Evolutionary conservation across 2,888 invertebrate species (phyloP).

Genomic region (Bugula neritina): DNA sequence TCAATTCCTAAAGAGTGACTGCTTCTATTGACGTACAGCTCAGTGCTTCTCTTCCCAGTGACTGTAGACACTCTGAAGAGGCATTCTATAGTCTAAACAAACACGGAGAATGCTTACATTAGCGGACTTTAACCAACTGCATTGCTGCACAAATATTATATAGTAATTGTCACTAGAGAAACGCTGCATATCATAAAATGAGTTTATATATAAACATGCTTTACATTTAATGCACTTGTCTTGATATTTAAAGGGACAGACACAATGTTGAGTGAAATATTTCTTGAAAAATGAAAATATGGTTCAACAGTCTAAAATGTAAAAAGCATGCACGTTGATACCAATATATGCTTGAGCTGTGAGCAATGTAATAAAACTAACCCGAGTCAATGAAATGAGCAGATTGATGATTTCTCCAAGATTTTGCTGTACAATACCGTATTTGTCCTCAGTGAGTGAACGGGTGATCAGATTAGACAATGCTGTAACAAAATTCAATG

Average conservation of each 20-base stretch:
- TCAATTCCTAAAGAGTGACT: background rate
- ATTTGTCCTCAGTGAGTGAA: slow-evolving; percentile 10
- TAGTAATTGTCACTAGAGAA: too few species aligned
- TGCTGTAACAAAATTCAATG: background rate
- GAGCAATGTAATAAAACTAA: too few species aligned
- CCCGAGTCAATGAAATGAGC: background rate
- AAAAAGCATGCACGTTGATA: too few species aligned
- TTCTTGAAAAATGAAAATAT: too few species aligned
- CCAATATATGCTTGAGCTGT: too few species aligned
- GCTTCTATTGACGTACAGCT: background rate
- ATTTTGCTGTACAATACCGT: slow-evolving; percentile 20
- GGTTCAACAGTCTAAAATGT: too few species aligned
- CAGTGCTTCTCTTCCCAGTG: background rate
- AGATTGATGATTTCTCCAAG: background rate
- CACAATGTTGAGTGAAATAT: too few species aligned
- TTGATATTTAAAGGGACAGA: too few species aligned
- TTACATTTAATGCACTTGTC: too few species aligned
- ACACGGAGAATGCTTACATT: background rate
- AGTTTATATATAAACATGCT: too few species aligned
- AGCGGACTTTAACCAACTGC: background rate
- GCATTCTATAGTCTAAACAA: background rate
- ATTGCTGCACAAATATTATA: too few species aligned
- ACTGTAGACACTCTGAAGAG: background rate
- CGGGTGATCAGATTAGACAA: slow-evolving; percentile 2
- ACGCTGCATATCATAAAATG: too few species aligned